Conservation (phyloP, 1,140 invertebrate genomes). For the Chionoecetes opilio region DNA sequence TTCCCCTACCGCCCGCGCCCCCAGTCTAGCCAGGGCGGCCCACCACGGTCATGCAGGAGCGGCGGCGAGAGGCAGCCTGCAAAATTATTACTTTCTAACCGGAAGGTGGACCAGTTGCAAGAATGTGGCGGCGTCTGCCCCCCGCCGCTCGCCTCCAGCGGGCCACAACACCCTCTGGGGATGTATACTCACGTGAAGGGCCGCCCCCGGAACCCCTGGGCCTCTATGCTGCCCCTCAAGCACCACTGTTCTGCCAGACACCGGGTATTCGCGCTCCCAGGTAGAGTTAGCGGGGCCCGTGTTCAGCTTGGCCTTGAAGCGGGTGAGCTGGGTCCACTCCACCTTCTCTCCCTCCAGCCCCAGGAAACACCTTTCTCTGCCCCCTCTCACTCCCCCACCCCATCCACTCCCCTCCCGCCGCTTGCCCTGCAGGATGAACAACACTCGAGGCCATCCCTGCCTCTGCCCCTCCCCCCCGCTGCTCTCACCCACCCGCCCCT, state of each 20-base stretch:
- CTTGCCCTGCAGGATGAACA: not conserved
- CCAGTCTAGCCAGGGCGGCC: not conserved
- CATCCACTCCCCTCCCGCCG: not conserved
- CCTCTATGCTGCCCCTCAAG: not conserved
- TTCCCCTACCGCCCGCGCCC: not conserved
- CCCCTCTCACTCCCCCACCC: conserved; percentile 12
- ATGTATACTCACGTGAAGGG: not conserved
- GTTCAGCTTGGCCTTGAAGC: conserved; percentile 59
- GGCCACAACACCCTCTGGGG: not conserved
- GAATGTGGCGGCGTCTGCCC: conserved; percentile 35
- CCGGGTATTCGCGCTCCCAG: too few relatives aligned
- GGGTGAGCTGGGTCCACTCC: conserved; percentile 2
- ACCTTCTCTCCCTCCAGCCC: conserved; percentile 54
- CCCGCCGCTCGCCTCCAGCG: not conserved
- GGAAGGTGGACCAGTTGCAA: conserved; percentile 60
- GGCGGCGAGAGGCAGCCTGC: conserved; percentile 32
- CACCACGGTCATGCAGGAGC: conserved; percentile 22
- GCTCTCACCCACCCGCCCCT: not conserved
- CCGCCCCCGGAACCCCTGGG: not conserved
- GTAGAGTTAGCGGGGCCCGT: conserved; percentile 5
- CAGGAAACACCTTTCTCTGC: conserved; percentile 57
- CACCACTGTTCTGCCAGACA: not conserved
- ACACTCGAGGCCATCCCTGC: not conserved
- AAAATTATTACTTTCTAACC: conserved; percentile 62
- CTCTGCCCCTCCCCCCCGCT: not conserved